Base-by-base conservation (phyloP, 2,113 vertebrate species). In the Lates calcarifer region DNA sequence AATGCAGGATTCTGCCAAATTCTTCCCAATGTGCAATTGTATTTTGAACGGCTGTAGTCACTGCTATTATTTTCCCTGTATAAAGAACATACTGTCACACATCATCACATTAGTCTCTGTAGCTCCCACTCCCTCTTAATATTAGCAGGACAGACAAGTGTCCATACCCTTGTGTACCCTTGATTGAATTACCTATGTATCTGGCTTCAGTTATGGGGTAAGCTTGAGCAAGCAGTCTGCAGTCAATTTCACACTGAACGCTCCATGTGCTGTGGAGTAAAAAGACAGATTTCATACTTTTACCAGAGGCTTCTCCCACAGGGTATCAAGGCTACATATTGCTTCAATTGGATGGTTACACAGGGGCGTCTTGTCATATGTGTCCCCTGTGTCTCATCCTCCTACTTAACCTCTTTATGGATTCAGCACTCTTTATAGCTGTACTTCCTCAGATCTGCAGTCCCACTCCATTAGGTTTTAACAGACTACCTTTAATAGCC, bases 171-270 rank as follows among this genome's bases (percentile, higher is more conserved):
- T 67, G 49, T 31, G 55, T 17, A 4, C 29, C 37, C n/a, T 77
- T 78, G 72, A 84, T 83, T 79, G 28, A 88, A 82, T 86, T 77
- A 33, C 33, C 68, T n/a, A 10, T 6, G 1, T 53, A 41, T 82
- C 35, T 55, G 53, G 77, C 62, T 76, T 55, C 14, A 39, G 62
- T 87, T 77, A 41, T 43, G 75, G 82, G 31, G 37, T 15, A 61
- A 61, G 33, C n/a, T 73, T 39, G 64, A 66, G 75, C 63, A n/a
- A 63, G 53, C 57, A 72, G 73, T 82, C 80, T 60, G 61, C 79
- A 87, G 71, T 83, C 85, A 82, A 87, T 93, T 92, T 93, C 91
- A 90, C 91, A 89, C 87, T 84, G 22, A 85, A 72, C 1, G 64
- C 83, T 83, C 28, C 24, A 55, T 60, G 61, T 53, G 56, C 66